A percentile compares a stretch with the other conserved stretches of the same genome.
Evolutionary conservation across 92 coral and sea anemone species (phyloP).

Genomic region (Galaxea fascicularis): DNA sequence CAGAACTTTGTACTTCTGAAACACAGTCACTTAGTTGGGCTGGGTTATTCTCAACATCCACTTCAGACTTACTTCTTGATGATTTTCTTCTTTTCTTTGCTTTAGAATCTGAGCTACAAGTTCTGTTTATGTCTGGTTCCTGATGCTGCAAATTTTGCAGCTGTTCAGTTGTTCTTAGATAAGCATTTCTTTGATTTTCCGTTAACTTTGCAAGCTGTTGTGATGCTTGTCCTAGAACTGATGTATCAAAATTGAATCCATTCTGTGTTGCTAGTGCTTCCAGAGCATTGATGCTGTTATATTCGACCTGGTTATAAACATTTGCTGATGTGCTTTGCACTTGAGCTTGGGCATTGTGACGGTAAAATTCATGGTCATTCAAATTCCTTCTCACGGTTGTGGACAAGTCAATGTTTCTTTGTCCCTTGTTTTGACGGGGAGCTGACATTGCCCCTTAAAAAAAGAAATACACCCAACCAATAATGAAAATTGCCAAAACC

Average conservation of each 20-base stretch:
- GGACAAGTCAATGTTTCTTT: conserved; percentile 36
- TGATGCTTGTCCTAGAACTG: conserved; percentile 55
- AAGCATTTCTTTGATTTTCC: conserved; percentile 40
- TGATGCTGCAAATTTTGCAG: conserved; percentile 7
- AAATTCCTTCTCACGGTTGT: conserved; percentile 37
- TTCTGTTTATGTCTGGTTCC: conserved; percentile 7
- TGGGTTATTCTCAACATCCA: conserved; percentile 13
- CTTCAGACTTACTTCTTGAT: conserved; percentile 33
- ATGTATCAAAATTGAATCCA: conserved; percentile 66
- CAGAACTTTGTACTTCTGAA: not conserved
- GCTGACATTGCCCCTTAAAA: conserved; percentile 24
- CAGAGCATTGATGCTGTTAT: conserved; percentile 68
- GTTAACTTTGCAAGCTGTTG: conserved; percentile 55
- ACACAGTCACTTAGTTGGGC: not conserved
- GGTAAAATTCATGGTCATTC: conserved; percentile 39
- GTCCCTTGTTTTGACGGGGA: conserved; percentile 29
- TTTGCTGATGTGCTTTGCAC: not conserved
- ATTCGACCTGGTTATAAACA: conserved; percentile 21
- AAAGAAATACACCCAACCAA: not conserved
- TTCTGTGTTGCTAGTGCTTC: conserved; percentile 78
- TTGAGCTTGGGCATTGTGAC: not conserved
- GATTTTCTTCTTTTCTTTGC: conserved; percentile 41
- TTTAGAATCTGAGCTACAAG: conserved; percentile 11
- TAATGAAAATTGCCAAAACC: too few species aligned
- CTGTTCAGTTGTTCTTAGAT: conserved; percentile 18